Base-by-base conservation (phyloP, 2,797 vertebrate genomes). In the Tenualosa thibaudeaui region DNA sequence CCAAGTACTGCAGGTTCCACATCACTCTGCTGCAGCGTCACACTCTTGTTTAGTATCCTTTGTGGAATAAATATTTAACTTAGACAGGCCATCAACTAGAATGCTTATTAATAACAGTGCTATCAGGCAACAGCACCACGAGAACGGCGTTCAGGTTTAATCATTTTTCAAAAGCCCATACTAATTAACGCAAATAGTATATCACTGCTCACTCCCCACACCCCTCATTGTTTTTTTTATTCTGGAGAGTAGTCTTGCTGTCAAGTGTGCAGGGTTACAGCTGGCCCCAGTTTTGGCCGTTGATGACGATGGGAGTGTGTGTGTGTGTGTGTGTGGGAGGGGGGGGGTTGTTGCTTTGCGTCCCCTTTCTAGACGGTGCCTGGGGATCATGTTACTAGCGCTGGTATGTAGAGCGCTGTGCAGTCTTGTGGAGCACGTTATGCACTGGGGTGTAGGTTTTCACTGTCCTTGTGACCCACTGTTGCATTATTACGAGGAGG, bases 261-360 rank as follows among this genome's bases (percentile, higher is more conserved):
- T 78, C 71, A 78, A 78, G 71, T 46, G 71, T 19, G 40, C 40
- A 46, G 71, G 71, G 71, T 78, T 78, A 78, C 71, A 78, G 71
- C 71, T 78, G 71, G 37, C 15, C 40, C 17, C 71, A 78, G 71
- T 78, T 40, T 78, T 78, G 71, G 71, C 40, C 40, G 71, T 43
- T 46, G 71, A 78, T 43, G 68, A 43, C 22, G 26, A 78, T 19
- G 37, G 5, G 40, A 24, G 68, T 37, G 68, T 37, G 37, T 37
- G 1, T 13, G 15, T 13, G 31, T 24, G 26, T 26, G n/a, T 22
- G n/a, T n/a, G n/a, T n/a, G n/a, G 22, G 19, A 24, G 62, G 4
- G 10, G 24, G 10, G 62, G 12, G 26, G 26, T 9, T 46, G 3
- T 75, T 43, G 37, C 68, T 43, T 19, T 75, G 68, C 68, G 37